Evolutionary conservation across 2,113 vertebrate species (phyloP).

Genomic region (Irena cyanogastra): DNA sequence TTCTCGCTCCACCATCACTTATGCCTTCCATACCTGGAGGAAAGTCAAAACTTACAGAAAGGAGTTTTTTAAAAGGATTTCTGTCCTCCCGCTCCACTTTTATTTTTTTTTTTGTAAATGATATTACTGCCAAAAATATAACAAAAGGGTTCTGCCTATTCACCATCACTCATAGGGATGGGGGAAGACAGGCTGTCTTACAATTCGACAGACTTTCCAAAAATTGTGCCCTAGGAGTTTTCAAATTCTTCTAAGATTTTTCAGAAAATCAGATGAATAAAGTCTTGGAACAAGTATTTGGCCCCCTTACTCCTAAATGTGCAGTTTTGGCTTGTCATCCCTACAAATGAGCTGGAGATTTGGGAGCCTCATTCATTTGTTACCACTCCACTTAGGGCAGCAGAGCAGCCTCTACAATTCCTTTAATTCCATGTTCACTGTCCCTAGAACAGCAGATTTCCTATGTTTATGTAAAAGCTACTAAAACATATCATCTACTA

Average conservation of each 20-base stretch:
- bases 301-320: neutral
- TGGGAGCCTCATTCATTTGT: neutral
- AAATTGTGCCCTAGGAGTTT: neutral
- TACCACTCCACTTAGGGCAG: neutral
- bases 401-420: neutral
- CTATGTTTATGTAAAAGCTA: neutral
- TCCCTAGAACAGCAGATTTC: neutral
- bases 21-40: neutral
- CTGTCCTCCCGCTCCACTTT: rapidly evolving
- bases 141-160: neutral
- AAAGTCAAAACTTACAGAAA: neutral
- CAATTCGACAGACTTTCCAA: neutral
- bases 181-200: neutral
- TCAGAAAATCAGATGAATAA: neutral
- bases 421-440: neutral
- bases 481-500: neutral
- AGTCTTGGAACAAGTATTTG: neutral
- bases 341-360: neutral
- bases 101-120: neutral
- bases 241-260: neutral
- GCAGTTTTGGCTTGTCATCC: neutral
- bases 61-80: neutral
- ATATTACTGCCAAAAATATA: neutral
- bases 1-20: neutral
- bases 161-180: neutral